A percentile compares a stretch with the other conserved stretches of the same genome.
Conservation (phyloP, 92 coral and sea anemone species). For the Heteractis magnifica region DNA sequence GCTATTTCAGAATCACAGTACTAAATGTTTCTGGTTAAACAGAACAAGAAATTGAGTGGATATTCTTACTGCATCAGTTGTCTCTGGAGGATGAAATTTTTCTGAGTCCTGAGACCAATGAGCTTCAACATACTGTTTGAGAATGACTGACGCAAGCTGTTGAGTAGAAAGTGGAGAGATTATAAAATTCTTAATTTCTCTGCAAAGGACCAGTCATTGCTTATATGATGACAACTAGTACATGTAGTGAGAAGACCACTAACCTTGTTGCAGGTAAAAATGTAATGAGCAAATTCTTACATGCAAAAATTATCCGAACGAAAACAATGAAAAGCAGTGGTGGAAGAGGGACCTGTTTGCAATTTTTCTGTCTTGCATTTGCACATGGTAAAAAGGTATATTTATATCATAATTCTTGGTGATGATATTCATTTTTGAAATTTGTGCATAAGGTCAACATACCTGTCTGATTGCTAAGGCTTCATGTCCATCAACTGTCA, state of each 20-base stretch:
- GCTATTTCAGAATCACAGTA: no score
- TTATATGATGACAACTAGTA: no score
- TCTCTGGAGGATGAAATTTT: slow-evolving; percentile 90
- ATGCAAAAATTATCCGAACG: no score
- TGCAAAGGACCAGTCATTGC: no score
- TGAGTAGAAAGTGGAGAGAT: not conserved
- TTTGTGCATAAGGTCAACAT: not conserved
- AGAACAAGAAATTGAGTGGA: not conserved
- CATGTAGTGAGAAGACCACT: no score
- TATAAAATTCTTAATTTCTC: no score
- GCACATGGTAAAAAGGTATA: not conserved
- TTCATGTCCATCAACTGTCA: slow-evolving; percentile 75
- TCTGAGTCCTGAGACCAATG: slow-evolving; percentile 92
- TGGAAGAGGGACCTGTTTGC: no score
- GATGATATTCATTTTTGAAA: not conserved
- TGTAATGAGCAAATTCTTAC: no score
- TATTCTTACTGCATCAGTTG: slow-evolving; percentile 74
- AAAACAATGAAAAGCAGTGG: no score
- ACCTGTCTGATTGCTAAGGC: slow-evolving; percentile 94
- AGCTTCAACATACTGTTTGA: slow-evolving; percentile 90
- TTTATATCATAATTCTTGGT: not conserved
- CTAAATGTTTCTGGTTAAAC: no score
- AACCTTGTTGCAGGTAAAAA: no score
- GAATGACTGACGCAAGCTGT: slow-evolving; percentile 88
- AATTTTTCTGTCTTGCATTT: no score